Base-by-base conservation (phyloP, 2,113 vertebrate genomes). In the Corynorhinus townsendii region DNA sequence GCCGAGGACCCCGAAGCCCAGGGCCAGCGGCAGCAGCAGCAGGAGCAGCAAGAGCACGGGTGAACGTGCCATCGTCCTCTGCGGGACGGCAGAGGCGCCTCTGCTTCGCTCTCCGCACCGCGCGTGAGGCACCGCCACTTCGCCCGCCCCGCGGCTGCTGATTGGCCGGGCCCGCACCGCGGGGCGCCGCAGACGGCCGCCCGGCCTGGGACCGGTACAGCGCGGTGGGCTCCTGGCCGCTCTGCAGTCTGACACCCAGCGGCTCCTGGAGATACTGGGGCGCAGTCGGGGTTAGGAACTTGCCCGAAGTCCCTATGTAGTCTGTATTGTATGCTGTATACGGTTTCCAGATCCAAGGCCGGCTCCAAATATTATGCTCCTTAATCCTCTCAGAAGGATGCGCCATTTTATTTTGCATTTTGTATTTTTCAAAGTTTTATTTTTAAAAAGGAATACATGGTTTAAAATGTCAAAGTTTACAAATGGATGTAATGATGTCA, bases 31-130 rank as follows among this genome's bases (percentile, higher is more conserved):
- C 66, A 73, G 86, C 59, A 95, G 94, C 79, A 83, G 76, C 43
- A 52, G 80, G 3, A 95, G 64, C 35, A 96, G 75, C 49, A 69
- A 19, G 66, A 89, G 86, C 54, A 6, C n/a, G n/a, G 84, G 89
- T 69, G 95, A 6, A 97, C 96, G 72, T 82, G 97, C 72, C 98
- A 98, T 95, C 97, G 95, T 28, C 89, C n/a, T 93, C 97, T 64
- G 86, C 94, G n/a, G 94, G 97, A 69, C 96, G 80, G 86, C 96
- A 85, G 59, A 45, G 90, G 54, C 45, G 91, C 89, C 72, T 92
- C 89, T 87, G 56, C 68, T 84, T n/a, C 0, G 80, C 47, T 38
- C 97, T 95, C 47, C n/a, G 97, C 85, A 79, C 40, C 0, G 79
- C 8, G 86, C 85, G 69, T 17, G 64, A 77, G 3, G 87, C 89